These are phyloP conservation scores for Chlorodrepanis virens DNA, from an alignment of 2,113 vertebrate species.

Conservation along the genomic window DNA sequence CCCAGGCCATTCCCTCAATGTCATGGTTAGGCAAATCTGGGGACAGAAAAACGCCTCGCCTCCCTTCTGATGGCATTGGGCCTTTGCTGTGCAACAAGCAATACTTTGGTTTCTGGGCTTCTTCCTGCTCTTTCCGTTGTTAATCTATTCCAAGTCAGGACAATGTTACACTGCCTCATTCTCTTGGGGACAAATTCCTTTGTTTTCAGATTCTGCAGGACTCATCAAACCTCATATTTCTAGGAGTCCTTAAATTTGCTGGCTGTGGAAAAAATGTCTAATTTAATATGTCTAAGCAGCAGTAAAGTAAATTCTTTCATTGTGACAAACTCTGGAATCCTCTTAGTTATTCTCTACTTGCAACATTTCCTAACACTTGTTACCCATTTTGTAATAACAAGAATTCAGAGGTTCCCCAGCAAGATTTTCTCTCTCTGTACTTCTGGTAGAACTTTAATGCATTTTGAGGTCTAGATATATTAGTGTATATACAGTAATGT, in stretches of 20 bases:
- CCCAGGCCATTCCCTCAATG: neutral
- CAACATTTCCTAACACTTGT: neutral
- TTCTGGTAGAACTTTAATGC: neutral
- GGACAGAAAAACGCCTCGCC: neutral
- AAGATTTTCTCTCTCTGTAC: neutral
- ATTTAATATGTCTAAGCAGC: neutral
- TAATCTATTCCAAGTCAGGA: neutral
- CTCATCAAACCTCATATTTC: neutral
- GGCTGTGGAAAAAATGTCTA: neutral
- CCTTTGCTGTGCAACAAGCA: neutral
- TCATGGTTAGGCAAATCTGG: neutral
- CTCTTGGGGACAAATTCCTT: neutral
- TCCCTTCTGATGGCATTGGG: rapidly evolving
- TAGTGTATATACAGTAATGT: neutral
- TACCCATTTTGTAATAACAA: neutral
- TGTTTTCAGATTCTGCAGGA: neutral
- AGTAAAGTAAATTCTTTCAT: neutral
- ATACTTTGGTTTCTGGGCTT: neutral
- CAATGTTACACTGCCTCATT: neutral
- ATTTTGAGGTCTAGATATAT: neutral
- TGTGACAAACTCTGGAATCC: neutral
- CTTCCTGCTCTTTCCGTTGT: neutral
- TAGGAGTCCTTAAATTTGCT: neutral
- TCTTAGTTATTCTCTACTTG: neutral
- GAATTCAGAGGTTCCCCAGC: neutral